Evolutionary conservation across 1,140 invertebrate species (phyloP).

Genomic region (Drosophila setifemur): DNA sequence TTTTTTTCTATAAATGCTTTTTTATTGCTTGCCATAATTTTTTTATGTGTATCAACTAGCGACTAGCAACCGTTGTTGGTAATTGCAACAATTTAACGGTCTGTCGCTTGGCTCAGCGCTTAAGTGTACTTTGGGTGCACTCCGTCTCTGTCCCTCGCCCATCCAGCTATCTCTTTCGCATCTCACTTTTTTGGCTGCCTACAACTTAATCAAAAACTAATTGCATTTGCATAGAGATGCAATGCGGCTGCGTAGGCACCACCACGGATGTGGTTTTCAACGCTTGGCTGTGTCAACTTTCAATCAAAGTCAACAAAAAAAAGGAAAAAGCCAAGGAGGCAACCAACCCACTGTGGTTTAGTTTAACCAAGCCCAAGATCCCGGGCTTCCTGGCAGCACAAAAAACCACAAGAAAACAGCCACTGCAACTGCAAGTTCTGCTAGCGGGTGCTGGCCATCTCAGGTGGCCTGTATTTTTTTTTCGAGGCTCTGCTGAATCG

Average conservation of each 20-base stretch:
- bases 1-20: too few species aligned
- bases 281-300: conserved; percentile 79
- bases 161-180: background rate
- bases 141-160: background rate
- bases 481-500: too few species aligned
- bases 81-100: conserved; percentile 81
- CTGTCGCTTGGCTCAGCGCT: conserved; percentile 75
- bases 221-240: conserved; percentile 75
- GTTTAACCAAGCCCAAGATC: conserved; percentile 47
- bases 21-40: too few species aligned
- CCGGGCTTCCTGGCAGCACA: conserved; percentile 59
- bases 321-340: conserved; percentile 18
- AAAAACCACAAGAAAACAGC: conserved; percentile 12
- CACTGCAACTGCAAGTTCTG: conserved; percentile 35
- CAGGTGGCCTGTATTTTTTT: conserved; percentile 34
- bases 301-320: conserved; percentile 78
- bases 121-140: conserved; percentile 69
- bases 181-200: conserved; percentile 48
- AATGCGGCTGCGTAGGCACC: conserved; percentile 50
- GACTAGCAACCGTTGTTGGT: conserved; percentile 65
- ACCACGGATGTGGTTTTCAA: conserved; percentile 79
- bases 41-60: too few species aligned
- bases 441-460: conserved; percentile 70
- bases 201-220: conserved; percentile 81
- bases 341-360: conserved; percentile 73